A percentile compares a stretch with the other conserved stretches of the same genome.
These are phyloP conservation scores for Macrosiphum euphorbiae DNA, from an alignment of 2,888 invertebrate species.

Conservation along the genomic window DNA sequence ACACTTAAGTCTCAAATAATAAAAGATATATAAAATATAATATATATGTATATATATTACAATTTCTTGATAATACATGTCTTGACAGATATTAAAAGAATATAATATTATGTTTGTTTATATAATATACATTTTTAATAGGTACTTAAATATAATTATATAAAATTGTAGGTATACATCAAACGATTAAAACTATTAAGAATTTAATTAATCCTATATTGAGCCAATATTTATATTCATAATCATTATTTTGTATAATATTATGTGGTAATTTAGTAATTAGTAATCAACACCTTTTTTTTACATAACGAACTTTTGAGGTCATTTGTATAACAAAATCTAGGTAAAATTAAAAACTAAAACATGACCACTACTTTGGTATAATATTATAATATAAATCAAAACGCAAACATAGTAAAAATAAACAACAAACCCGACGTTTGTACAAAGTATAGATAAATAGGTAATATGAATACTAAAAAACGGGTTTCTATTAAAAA, in stretches of 20 bases:
- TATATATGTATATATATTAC: neutral
- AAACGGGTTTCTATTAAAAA: neutral
- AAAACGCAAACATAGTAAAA: neutral
- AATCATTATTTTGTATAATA: slow-evolving; percentile 39
- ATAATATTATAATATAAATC: neutral
- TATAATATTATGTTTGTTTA: neutral
- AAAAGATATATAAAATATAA: neutral
- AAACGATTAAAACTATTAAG: slow-evolving; percentile 17
- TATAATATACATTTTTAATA: neutral
- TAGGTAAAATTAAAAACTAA: slow-evolving; percentile 16
- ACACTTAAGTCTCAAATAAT: neutral
- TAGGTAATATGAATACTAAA: neutral
- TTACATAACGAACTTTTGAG: neutral
- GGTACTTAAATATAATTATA: slow-evolving; percentile 5
- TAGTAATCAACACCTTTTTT: slow-evolving; percentile 20
- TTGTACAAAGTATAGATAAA: neutral
- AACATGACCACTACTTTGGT: slow-evolving; percentile 6
- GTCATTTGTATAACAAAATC: neutral
- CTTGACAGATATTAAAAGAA: slow-evolving; percentile 26
- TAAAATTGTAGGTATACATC: slow-evolving; percentile 24
- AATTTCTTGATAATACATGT: slow-evolving; percentile 6
- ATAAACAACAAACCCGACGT: neutral
- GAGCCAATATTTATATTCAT: slow-evolving; percentile 46
- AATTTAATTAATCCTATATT: slow-evolving; percentile 51
- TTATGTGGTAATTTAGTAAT: slow-evolving; percentile 16